Evolutionary conservation across 2,797 vertebrate species (phyloP).

Genomic region (Buceros bicornis): DNA sequence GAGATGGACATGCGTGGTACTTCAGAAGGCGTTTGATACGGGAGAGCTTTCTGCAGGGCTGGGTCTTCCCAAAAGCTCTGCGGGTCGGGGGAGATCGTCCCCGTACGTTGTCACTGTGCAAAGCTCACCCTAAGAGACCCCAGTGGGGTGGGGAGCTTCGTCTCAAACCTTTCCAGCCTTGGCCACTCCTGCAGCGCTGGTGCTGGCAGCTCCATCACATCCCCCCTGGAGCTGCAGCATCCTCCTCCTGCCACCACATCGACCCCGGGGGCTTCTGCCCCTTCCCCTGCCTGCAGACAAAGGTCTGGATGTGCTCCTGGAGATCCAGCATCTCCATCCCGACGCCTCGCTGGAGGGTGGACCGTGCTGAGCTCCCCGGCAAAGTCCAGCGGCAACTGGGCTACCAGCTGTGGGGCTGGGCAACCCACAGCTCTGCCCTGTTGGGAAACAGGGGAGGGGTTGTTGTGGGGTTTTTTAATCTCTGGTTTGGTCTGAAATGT

Average conservation of each 20-base stretch:
- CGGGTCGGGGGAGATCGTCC: accelerated
- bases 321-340: neutral
- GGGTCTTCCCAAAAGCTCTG: neutral
- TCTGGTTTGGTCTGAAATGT: neutral
- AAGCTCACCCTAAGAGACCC: neutral
- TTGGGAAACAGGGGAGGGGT: neutral
- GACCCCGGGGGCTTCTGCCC: neutral
- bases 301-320: neutral
- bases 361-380: neutral
- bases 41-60: neutral
- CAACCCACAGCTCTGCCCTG: accelerated
- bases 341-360: too few relatives aligned
- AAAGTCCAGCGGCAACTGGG: neutral
- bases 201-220: accelerated
- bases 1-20: accelerated
- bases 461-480: neutral
- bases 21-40: too few relatives aligned
- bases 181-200: accelerated
- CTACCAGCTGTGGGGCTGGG: neutral
- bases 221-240: neutral
- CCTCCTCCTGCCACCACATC: neutral
- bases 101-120: accelerated
- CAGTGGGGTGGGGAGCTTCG: accelerated
- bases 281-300: neutral
- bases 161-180: neutral